Conservation (phyloP, 2,113 vertebrate species). For the Chelonoidis abingdonii region DNA sequence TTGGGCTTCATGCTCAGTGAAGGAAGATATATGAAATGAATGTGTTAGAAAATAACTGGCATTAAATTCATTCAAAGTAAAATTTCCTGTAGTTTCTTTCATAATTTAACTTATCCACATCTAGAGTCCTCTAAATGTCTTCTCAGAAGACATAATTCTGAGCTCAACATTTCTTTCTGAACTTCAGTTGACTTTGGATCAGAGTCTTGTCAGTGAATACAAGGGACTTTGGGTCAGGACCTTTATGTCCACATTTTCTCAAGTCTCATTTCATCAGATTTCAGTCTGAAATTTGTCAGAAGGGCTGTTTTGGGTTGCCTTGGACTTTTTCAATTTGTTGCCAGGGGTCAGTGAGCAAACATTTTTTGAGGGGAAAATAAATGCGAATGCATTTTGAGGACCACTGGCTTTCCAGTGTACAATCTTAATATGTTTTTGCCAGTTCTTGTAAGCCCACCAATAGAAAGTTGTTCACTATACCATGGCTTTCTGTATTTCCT, state of each 20-base stretch:
- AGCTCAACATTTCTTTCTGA: background rate
- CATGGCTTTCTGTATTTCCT: no score
- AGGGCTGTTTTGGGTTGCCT: background rate
- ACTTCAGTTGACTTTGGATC: no score
- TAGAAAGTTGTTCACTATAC: background rate
- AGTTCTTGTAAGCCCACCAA: background rate
- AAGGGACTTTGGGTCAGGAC: background rate
- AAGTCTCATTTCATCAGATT: background rate
- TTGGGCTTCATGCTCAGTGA: slow-evolving; percentile 18
- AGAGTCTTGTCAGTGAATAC: background rate
- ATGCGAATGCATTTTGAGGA: accelerated
- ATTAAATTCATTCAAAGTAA: background rate
- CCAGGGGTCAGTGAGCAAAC: background rate
- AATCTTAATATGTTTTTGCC: background rate
- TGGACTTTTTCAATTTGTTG: background rate
- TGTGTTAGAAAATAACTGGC: slow-evolving; percentile 20
- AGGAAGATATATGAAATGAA: background rate
- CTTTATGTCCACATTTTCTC: slow-evolving; percentile 1
- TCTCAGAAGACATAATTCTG: slow-evolving; percentile 13
- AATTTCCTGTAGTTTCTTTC: slow-evolving; percentile 28
- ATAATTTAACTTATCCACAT: slow-evolving; percentile 19
- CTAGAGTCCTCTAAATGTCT: slow-evolving; percentile 11
- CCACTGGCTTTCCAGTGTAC: background rate
- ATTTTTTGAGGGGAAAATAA: background rate
- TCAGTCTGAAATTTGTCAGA: background rate